These are phyloP conservation scores for Nicator chloris DNA, from an alignment of 2,113 vertebrate species.

Conservation along the genomic window DNA sequence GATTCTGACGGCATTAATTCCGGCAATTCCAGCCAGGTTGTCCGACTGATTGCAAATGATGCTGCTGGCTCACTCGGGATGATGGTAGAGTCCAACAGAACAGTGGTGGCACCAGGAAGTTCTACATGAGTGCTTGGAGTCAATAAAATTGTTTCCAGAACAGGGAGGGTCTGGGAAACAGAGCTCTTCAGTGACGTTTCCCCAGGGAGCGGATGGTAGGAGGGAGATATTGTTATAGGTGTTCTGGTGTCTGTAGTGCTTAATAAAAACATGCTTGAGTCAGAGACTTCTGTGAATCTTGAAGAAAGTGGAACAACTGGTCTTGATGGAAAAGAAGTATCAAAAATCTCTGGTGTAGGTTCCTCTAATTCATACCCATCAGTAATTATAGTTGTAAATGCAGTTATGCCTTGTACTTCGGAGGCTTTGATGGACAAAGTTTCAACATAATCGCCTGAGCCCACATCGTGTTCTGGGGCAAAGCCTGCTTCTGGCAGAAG, in stretches of 20 bases:
- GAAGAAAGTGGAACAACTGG: slow-evolving; percentile 78
- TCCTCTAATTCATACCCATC: slow-evolving; percentile 80
- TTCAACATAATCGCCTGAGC: slow-evolving; percentile 85
- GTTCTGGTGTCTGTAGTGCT: neutral
- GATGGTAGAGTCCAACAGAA: neutral
- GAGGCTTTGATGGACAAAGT: slow-evolving; percentile 72
- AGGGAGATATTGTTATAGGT: neutral
- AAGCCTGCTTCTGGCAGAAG: slow-evolving; percentile 66
- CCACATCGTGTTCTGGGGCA: slow-evolving; percentile 77
- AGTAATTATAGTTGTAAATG: slow-evolving; percentile 64
- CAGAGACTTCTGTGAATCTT: neutral
- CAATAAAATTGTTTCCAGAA: neutral
- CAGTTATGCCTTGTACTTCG: slow-evolving; percentile 65
- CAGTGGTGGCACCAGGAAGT: neutral
- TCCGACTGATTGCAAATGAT: neutral
- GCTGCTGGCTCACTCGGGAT: neutral
- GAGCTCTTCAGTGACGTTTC: neutral
- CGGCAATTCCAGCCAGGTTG: neutral
- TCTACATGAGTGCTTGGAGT: neutral
- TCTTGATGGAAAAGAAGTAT: slow-evolving; percentile 85
- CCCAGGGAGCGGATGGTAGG: neutral
- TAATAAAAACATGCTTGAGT: neutral
- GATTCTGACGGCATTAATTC: slow-evolving; percentile 37
- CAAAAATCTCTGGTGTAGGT: slow-evolving; percentile 75
- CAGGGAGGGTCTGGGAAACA: neutral